Evolutionary conservation across 2,113 vertebrate species (phyloP), one percentile per base, ranked within the genome.

Genomic region (Echinops telfairi): DNA sequence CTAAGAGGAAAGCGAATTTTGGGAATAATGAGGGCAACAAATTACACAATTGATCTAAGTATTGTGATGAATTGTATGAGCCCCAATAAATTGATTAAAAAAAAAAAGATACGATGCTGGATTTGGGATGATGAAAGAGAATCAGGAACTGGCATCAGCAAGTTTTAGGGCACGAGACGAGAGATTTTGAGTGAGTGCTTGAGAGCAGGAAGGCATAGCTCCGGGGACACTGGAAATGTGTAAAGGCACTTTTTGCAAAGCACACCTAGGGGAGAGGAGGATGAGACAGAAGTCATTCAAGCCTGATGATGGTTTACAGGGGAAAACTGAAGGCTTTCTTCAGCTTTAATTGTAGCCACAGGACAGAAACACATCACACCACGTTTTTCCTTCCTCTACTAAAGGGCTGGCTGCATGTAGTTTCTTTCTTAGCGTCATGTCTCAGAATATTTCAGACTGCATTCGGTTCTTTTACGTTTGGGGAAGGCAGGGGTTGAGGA

Each of bases 81-180:
- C n/a, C n/a, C n/a, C n/a, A n/a, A n/a, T n/a, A n/a, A n/a, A n/a
- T n/a, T n/a, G n/a, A n/a, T n/a, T n/a, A n/a, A n/a, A n/a, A n/a
- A n/a, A n/a, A n/a, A n/a, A 70, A 88, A 29, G 64, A 75, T 70
- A 38, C 0, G 0, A 11, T 29, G 57, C 83, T 83, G n/a, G n/a
- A n/a, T n/a, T n/a, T n/a, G n/a, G n/a, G n/a, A n/a, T n/a, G 77
- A 94, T 94, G 73, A 90, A 96, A 94, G 77, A 83, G 84, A 94
- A 86, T 82, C 78, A 76, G 94, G 87, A 91, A 87, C 53, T 33
- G 71, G 75, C 40, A 89, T 91, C 73, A 70, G 71, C 82, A 70
- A 78, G 33, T 94, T 94, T 96, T 71, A 94, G 81, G 77, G 82
- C 5, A 23, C 60, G 84, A 87, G 60, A 82, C 0, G 22, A 78